Evolutionary conservation across 2,888 invertebrate genomes (phyloP), one percentile per base, ranked within the genome.

Genomic region (Erynnis tages): DNA sequence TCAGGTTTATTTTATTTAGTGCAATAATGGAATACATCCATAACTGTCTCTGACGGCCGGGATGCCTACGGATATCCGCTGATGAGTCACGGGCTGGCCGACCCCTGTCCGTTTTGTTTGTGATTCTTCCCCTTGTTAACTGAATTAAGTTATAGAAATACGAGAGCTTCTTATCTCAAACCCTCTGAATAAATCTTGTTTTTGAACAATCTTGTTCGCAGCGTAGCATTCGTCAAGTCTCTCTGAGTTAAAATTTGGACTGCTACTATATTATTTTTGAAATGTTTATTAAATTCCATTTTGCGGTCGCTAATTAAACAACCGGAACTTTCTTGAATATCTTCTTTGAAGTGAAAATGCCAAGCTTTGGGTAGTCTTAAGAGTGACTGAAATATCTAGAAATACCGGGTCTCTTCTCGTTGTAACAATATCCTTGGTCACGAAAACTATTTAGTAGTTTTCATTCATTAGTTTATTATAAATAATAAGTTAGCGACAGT

Each of bases 101-200:
- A 66, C 67, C 67, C 69, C 66, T 57, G 69, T 67, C 70, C 66
- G 63, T 65, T 71, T 67, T 72, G 71, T 75, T 75, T 75, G 75
- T 67, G 67, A 71, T 73, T 71, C 73, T 69, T 73, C 73, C 76
- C 78, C 73, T 75, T 76, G 73, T 75, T 78, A 79, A 76, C 75
- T 67, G 76, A 76, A 79, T 82, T 81, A 82, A 79, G 75, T 81
- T 79, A 76, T 77, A 74, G 76, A 77, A 76, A 78, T 75, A 77
- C 71, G 76, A 76, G 74, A 69, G 67, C 69, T 71, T 71, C 74
- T 73, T 69, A 69, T 66, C 69, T 64, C 60, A 63, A 71, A 76
- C 81, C 84, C 85, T 77, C 78, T 69, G 72, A 74, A 82, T 77
- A 84, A 79, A 82, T 81, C 78, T 78, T 72, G 63, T 71, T 71